Percentiles rank a stretch among this genome's conserved stretches.
phyloP scores from a whole-genome alignment of 2,888 invertebrate species.

The Drosophila anomalata region DNA sequence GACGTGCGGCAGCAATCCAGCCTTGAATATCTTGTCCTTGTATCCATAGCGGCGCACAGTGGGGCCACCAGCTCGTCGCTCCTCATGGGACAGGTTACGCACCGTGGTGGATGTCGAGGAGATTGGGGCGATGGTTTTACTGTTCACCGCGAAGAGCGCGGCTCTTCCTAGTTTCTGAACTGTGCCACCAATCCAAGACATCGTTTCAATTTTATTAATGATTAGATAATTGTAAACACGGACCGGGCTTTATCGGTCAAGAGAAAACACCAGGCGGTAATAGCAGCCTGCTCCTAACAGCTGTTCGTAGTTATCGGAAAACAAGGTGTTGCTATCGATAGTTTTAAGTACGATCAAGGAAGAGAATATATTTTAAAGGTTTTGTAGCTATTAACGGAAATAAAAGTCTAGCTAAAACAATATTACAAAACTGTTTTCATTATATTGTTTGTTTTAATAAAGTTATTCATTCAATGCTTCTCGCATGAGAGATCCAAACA shows the following conservation, averaged over 20 bases:
- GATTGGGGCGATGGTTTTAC: conserved; percentile 15
- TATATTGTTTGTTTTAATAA: too few relatives aligned
- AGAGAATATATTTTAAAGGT: too few relatives aligned
- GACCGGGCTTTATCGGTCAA: background rate
- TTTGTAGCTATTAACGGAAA: too few relatives aligned
- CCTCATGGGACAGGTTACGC: conserved; percentile 86
- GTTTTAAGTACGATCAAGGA: background rate
- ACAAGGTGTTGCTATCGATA: conserved; percentile 4
- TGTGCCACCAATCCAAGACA: conserved; percentile 65
- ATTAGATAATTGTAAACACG: conserved; percentile 73
- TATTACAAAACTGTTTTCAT: too few relatives aligned
- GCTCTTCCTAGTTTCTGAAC: conserved; percentile 55
- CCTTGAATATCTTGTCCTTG: conserved; percentile 87
- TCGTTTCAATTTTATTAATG: conserved; percentile 41
- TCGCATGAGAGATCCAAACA: background rate
- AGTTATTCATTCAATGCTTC: too few relatives aligned
- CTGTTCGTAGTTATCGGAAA: conserved; percentile 10
- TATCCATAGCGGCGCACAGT: conserved; percentile 88
- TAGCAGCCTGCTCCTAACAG: conserved; percentile 18
- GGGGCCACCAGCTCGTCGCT: conserved; percentile 84
- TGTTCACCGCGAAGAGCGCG: conserved; percentile 17
- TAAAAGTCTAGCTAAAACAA: background rate
- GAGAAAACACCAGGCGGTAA: conserved; percentile 11
- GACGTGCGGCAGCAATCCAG: conserved; percentile 89
- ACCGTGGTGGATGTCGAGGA: conserved; percentile 83